Percentiles rank a stretch among this genome's conserved stretches.
Evolutionary conservation across 2,797 vertebrate genomes (phyloP).

Genomic region (Hapalemur alaotrensis): DNA sequence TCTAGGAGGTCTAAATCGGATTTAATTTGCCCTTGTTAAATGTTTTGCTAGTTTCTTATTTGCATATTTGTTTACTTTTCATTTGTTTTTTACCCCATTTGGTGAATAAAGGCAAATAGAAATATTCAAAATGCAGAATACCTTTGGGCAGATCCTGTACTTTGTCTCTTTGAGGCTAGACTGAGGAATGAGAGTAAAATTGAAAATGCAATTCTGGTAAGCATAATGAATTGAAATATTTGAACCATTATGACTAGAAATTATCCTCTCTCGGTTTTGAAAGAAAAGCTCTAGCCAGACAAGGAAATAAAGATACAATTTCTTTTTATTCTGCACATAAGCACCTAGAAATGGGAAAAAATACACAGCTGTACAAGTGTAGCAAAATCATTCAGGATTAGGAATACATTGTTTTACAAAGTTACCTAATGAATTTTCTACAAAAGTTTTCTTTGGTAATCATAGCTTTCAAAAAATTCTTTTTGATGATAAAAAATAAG

Average conservation of each 20-base stretch:
- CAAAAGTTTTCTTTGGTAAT: not conserved
- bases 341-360: not conserved
- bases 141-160: not conserved
- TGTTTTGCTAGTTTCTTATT: not conserved
- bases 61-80: not conserved
- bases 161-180: not conserved
- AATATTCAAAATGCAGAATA: not conserved
- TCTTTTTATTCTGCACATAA: not conserved
- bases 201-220: not conserved
- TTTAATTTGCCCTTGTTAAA: not conserved
- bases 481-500: not conserved
- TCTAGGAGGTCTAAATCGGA: not conserved
- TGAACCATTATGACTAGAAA: not conserved
- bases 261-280: not conserved
- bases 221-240: not conserved
- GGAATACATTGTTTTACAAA: not conserved
- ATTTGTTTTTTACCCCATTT: not conserved
- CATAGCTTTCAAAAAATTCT: not conserved
- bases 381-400: not conserved
- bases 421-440: not conserved
- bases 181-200: not conserved
- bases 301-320: not conserved
- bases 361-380: not conserved
- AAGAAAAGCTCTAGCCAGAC: not conserved
- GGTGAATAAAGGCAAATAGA: constrained; percentile 11